phyloP scores from a whole-genome alignment of 1,140 invertebrate species.

The Lepidurus arcticus region DNA sequence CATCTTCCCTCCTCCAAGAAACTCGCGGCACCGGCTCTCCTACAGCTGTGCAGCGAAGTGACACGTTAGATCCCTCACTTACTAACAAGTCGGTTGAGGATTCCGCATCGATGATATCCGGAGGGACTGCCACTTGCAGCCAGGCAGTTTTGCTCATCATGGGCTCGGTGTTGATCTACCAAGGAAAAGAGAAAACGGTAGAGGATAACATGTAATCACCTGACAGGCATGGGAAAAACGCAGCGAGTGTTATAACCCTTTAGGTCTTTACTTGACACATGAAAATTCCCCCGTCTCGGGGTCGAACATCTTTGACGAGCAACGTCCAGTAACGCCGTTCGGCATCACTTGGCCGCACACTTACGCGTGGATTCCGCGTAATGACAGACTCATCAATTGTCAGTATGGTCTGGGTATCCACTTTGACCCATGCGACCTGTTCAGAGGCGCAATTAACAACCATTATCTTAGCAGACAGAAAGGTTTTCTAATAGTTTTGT shows the following conservation, averaged over 20 bases:
- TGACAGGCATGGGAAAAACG: not conserved
- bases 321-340: constrained; percentile 64
- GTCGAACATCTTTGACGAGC: constrained; percentile 52
- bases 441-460: constrained; percentile 20
- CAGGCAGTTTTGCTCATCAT: constrained; percentile 48
- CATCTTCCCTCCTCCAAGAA: constrained; percentile 73
- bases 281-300: constrained; percentile 70
- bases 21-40: constrained; percentile 74
- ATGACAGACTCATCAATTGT: constrained; percentile 80
- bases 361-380: constrained; percentile 77
- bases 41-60: constrained; percentile 56
- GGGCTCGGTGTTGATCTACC: constrained; percentile 45
- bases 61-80: constrained; percentile 75
- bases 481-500: not conserved
- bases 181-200: not conserved
- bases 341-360: constrained; percentile 40
- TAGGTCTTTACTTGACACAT: constrained; percentile 84
- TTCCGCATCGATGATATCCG: constrained; percentile 69
- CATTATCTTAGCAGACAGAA: not conserved
- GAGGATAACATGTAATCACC: not conserved
- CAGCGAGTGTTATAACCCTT: not conserved
- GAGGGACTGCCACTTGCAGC: constrained; percentile 60
- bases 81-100: constrained; percentile 82
- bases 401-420: constrained; percentile 87
- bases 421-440: constrained; percentile 82